Evolutionary conservation across 2,797 vertebrate genomes (phyloP).

Genomic region (Periparus ater): DNA sequence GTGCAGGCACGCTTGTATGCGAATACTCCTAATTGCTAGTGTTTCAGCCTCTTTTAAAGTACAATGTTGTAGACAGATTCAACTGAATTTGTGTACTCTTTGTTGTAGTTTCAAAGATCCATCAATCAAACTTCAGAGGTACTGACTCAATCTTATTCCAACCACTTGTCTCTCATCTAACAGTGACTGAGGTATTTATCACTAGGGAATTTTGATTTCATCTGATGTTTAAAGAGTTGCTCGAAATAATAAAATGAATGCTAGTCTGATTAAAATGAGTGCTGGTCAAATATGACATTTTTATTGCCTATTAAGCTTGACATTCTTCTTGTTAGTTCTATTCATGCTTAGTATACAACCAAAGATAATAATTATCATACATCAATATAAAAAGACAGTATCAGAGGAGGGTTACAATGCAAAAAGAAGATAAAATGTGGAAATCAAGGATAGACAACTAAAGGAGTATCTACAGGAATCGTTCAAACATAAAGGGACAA

Average conservation of each 20-base stretch:
- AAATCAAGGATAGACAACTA: not conserved
- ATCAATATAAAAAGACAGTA: not conserved
- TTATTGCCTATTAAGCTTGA: not conserved
- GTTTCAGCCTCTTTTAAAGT: not conserved
- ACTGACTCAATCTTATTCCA: not conserved
- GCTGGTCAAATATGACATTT: not conserved
- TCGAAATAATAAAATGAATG: conserved; percentile 28
- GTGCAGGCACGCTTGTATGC: not conserved
- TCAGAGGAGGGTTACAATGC: not conserved
- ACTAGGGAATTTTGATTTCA: conserved; percentile 10
- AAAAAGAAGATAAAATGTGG: not conserved
- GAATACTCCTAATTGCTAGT: not conserved
- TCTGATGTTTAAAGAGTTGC: not conserved
- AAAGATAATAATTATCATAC: not conserved
- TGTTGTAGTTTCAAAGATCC: not conserved
- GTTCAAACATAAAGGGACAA: not conserved
- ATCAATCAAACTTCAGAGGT: not conserved
- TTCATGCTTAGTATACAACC: not conserved
- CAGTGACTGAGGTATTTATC: not conserved
- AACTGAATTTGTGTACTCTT: not conserved
- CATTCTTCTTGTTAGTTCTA: not conserved
- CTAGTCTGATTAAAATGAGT: conserved; percentile 22
- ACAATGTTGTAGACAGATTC: not conserved
- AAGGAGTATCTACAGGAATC: not conserved
- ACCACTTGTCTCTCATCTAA: not conserved